Base-by-base conservation (phyloP, 2,888 invertebrate genomes). In the Marasmarcha lunaedactyla region DNA sequence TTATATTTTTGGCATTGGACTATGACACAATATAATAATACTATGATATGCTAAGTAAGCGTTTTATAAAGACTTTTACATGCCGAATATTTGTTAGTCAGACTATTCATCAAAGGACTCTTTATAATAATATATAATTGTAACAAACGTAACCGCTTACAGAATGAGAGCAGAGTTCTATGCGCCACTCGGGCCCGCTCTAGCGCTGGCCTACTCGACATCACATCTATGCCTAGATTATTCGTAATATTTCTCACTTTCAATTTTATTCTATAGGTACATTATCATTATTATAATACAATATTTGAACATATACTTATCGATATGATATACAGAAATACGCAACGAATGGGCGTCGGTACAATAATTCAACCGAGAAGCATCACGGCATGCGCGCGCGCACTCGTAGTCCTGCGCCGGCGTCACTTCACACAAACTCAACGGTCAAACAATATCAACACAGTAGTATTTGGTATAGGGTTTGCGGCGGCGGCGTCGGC, bases 21-120 rank as follows among this genome's bases (percentile, higher is more conserved):
- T 83, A 83, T 83, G 83, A 83, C 83, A 81, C 83, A 81, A 83
- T 83, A 83, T 81, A 81, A 83, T 83, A 83, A 83, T 83, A 83
- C 83, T 81, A 83, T 83, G 83, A 83, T 83, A 83, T 83, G 83
- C 83, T 83, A 83, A 79, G 78, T 83, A 83, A 83, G 83, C 83
- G 83, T 79, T 83, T 83, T 79, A 81, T 81, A 79, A 81, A 83
- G 81, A 83, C 81, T 79, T 81, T 81, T 77, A 81, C 81, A 81
- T 81, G 81, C 81, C 81, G 78, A 79, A 81, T 79, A 81, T 77
- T 81, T 65, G 73, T 76, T 81, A 79, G 78, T 83, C 83, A 83
- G 81, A 81, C 81, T 81, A 81, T 83, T 79, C 78, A 71, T 79
- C 71, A 81, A 78, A 81, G 81, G 81, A 81, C 81, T 81, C 76